phyloP scores from a whole-genome alignment of 2,888 invertebrate species.

The Megalurothrips usitatus region DNA sequence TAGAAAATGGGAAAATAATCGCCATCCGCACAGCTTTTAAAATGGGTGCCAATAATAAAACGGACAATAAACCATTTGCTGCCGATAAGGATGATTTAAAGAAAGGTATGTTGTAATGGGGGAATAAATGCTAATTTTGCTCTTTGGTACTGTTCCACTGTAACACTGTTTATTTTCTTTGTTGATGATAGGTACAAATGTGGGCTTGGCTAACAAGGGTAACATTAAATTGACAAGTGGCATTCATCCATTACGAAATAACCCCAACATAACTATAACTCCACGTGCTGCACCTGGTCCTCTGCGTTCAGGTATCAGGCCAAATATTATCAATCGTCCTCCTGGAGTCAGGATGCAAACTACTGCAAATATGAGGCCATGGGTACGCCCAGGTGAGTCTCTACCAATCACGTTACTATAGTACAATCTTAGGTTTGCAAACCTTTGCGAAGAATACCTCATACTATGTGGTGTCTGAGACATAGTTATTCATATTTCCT shows the following conservation, averaged over 20 bases:
- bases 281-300: slow-evolving; percentile 39
- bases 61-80: slow-evolving; percentile 34
- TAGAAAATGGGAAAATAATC: slow-evolving; percentile 91
- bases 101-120: not conserved
- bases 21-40: slow-evolving; percentile 79
- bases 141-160: not conserved
- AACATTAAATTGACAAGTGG: slow-evolving; percentile 37
- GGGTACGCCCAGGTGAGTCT: not conserved
- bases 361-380: not conserved
- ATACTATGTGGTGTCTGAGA: not conserved
- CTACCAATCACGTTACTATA: no score
- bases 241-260: slow-evolving; percentile 46
- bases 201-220: not conserved
- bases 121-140: not conserved
- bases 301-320: slow-evolving; percentile 30
- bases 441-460: not conserved
- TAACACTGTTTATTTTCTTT: not conserved
- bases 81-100: not conserved
- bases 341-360: not conserved
- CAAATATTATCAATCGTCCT: slow-evolving; percentile 1
- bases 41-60: slow-evolving; percentile 46
- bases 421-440: not conserved
- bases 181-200: not conserved
- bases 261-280: slow-evolving; percentile 48
- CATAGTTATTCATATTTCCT: not conserved